A percentile compares a stretch with the other conserved stretches of the same genome.
These are phyloP conservation scores for Formica exsecta DNA, from an alignment of 1,140 invertebrate species.

Conservation along the genomic window DNA sequence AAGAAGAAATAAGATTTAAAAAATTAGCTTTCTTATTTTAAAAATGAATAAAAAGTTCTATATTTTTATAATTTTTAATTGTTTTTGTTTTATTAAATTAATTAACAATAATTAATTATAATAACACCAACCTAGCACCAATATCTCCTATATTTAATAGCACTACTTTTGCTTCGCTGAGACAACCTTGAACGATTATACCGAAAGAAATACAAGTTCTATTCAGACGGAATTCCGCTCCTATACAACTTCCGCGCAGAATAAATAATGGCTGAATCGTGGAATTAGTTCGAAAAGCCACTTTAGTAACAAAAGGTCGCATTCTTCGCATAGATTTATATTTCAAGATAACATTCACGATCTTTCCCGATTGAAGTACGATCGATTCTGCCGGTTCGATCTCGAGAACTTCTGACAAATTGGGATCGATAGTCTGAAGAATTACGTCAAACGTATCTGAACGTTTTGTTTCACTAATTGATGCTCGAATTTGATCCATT, in stretches of 20 bases:
- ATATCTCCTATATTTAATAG: conserved; percentile 84
- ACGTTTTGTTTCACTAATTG: conserved; percentile 54
- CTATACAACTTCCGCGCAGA: conserved; percentile 80
- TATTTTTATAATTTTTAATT: not conserved
- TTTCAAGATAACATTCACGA: conserved; percentile 76
- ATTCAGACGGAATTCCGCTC: conserved; percentile 80
- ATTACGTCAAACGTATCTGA: conserved; percentile 22
- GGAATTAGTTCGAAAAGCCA: conserved; percentile 66
- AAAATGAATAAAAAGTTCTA: not conserved
- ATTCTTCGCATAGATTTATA: conserved; percentile 78
- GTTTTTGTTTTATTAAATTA: not conserved
- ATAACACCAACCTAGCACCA: conserved; percentile 77
- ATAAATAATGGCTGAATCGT: conserved; percentile 77
- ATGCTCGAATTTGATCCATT: not conserved
- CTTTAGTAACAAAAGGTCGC: conserved; percentile 74
- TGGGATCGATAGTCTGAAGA: conserved; percentile 33
- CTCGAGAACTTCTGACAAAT: conserved; percentile 64
- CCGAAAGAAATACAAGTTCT: conserved; percentile 80
- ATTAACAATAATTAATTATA: not conserved
- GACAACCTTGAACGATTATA: conserved; percentile 77
- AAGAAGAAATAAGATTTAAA: not conserved
- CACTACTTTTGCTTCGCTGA: conserved; percentile 71
- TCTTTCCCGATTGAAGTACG: conserved; percentile 74
- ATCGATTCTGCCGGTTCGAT: conserved; percentile 75
- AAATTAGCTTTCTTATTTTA: not conserved